These are phyloP conservation scores for Drosophila colorata DNA, from an alignment of 2,888 invertebrate genomes.

Conservation along the genomic window DNA sequence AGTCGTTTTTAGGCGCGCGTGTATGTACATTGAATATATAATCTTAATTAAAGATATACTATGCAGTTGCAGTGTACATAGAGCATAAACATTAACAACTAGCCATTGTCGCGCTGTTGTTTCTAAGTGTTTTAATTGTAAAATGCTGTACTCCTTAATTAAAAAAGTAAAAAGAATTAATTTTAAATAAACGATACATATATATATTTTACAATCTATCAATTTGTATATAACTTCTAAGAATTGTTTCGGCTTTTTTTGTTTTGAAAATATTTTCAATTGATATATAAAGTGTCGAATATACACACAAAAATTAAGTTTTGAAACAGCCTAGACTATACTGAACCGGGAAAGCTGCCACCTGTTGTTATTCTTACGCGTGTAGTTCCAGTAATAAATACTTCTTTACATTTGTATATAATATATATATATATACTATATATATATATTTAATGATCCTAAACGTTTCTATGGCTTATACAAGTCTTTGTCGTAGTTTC, in stretches of 20 bases:
- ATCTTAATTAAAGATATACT: slow-evolving; percentile 46
- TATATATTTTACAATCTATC: slow-evolving; percentile 53
- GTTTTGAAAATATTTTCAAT: background rate
- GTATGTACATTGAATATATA: slow-evolving; percentile 64
- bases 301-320: background rate
- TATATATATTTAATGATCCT: slow-evolving; percentile 6
- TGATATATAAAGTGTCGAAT: background rate
- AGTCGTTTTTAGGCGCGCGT: slow-evolving; percentile 37
- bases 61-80: slow-evolving; percentile 63
- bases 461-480: background rate
- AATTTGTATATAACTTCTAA: slow-evolving; percentile 3
- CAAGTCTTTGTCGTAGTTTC: background rate
- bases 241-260: background rate
- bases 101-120: slow-evolving; percentile 56
- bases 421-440: slow-evolving; percentile 3
- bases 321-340: background rate
- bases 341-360: background rate
- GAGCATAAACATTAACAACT: slow-evolving; percentile 60
- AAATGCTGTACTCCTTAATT: slow-evolving; percentile 76
- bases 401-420: background rate
- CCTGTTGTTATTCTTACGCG: background rate
- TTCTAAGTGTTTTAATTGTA: slow-evolving; percentile 68
- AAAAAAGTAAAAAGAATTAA: slow-evolving; percentile 39
- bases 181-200: slow-evolving; percentile 58
- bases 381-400: slow-evolving; percentile 1